These are phyloP conservation scores for Ramazzottius varieornatus DNA, from an alignment of 2,888 invertebrate genomes.

Conservation along the genomic window DNA sequence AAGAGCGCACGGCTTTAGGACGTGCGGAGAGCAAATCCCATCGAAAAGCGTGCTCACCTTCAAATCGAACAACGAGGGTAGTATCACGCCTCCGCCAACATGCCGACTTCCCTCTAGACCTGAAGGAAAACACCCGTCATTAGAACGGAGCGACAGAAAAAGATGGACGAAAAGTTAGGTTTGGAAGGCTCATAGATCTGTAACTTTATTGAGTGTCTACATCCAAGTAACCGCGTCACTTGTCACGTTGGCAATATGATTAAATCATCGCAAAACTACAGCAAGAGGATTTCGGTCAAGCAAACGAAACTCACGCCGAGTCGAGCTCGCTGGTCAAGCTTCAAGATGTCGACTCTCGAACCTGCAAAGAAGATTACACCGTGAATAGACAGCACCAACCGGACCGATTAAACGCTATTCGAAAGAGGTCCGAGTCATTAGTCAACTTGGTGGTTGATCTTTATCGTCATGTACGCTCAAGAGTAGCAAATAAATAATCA, in stretches of 20 bases:
- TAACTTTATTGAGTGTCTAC: not conserved
- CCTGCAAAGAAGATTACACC: not conserved
- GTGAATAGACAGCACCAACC: no score
- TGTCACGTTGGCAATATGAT: not conserved
- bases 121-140: no score
- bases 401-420: no score
- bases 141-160: no score
- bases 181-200: not conserved
- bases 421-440: not conserved
- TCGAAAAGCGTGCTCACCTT: no score
- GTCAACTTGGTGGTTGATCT: not conserved
- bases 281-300: not conserved
- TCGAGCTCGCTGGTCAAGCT: no score
- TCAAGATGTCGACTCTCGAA: not conserved
- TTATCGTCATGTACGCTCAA: not conserved
- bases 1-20: no score
- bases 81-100: no score
- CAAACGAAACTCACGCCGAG: no score
- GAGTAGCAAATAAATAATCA: slow-evolving; percentile 3
- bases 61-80: no score
- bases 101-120: no score
- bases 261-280: not conserved
- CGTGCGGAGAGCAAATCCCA: no score
- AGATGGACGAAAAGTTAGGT: not conserved
- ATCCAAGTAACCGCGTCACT: not conserved